Conservation (phyloP, 2,888 invertebrate genomes). For the Andrena trimmerana region DNA sequence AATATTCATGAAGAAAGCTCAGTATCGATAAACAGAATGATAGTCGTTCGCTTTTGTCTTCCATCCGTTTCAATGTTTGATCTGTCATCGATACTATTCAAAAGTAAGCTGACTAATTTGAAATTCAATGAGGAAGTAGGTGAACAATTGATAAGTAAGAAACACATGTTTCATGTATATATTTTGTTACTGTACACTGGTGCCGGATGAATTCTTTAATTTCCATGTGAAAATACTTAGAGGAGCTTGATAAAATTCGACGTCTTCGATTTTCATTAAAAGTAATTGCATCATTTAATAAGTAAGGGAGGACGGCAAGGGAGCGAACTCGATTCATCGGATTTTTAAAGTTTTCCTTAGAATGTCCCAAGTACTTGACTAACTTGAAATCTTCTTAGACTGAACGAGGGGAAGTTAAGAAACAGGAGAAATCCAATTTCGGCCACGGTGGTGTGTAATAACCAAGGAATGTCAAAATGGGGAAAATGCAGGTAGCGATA, state of each 20-base stretch:
- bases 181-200: background rate
- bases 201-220: background rate
- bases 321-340: slow-evolving; percentile 33
- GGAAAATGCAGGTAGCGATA: slow-evolving; percentile 52
- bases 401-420: slow-evolving; percentile 40
- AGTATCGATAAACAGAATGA: slow-evolving; percentile 21
- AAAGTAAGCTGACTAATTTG: background rate
- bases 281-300: slow-evolving; percentile 23
- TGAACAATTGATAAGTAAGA: background rate
- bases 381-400: slow-evolving; percentile 43
- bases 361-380: slow-evolving; percentile 28
- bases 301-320: slow-evolving; percentile 5
- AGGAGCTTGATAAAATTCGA: background rate
- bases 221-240: background rate
- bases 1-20: background rate
- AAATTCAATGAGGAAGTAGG: background rate
- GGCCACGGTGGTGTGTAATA: slow-evolving; percentile 25
- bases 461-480: slow-evolving; percentile 55
- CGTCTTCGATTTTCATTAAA: slow-evolving; percentile 20
- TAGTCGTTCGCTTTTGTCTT: slow-evolving; percentile 25
- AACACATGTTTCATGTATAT: background rate
- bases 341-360: slow-evolving; percentile 24
- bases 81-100: background rate
- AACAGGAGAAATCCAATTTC: slow-evolving; percentile 43
- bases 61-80: slow-evolving; percentile 33